phyloP scores from a whole-genome alignment of 2,113 vertebrate genomes.

The Ptilonorhynchus violaceus region DNA sequence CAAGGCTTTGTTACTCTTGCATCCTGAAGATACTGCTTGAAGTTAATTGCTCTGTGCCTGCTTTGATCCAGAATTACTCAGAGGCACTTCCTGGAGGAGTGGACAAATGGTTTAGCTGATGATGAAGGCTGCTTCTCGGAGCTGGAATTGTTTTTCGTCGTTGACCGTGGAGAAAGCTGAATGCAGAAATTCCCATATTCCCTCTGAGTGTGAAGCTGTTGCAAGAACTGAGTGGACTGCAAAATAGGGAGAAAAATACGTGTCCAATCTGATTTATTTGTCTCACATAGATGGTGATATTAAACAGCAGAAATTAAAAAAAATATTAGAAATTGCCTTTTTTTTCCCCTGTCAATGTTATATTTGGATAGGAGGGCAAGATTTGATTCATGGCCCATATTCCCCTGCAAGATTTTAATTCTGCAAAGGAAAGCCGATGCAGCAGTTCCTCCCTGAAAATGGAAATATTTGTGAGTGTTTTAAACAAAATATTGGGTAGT shows the following conservation, averaged over 20 bases:
- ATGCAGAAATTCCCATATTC: background rate
- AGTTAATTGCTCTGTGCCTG: background rate
- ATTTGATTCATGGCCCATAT: background rate
- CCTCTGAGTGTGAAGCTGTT: background rate
- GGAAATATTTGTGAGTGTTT: background rate
- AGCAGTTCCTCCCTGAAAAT: background rate
- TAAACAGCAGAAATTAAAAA: background rate
- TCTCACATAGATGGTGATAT: background rate
- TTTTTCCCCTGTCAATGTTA: background rate
- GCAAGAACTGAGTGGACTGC: background rate
- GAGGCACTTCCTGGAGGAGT: background rate
- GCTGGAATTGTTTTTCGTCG: background rate
- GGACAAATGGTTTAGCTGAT: background rate
- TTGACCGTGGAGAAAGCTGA: background rate
- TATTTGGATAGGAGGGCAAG: background rate
- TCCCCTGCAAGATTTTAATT: background rate
- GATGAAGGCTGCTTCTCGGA: background rate
- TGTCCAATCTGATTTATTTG: background rate
- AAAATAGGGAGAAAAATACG: background rate
- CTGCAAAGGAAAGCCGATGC: background rate
- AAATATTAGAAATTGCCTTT: accelerated
- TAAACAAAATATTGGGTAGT: background rate
- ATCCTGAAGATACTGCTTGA: background rate
- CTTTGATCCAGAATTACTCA: background rate
- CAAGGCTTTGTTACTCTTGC: background rate